Evolutionary conservation across 2,888 invertebrate genomes (phyloP).

Genomic region (Andricus quercusramuli): DNA sequence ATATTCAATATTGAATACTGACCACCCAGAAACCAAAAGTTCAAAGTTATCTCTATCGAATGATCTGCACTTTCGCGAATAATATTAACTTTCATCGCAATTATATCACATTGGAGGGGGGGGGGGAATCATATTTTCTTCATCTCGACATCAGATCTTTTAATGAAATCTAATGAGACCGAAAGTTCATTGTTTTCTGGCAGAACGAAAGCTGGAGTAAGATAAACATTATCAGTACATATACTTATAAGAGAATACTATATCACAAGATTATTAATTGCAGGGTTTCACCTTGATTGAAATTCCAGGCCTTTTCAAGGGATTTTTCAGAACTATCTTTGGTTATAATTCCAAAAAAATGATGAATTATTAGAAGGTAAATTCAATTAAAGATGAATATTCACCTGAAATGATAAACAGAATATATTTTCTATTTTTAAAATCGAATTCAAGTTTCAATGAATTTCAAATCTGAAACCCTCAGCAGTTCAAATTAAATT

Average conservation of each 20-base stretch:
- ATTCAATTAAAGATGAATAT: too few species aligned
- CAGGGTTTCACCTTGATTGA: conserved; percentile 1
- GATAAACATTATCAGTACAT: neutral
- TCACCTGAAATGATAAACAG: too few species aligned
- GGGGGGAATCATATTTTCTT: neutral
- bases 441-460: too few species aligned
- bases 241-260: neutral
- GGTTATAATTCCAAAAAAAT: neutral
- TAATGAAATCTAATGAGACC: conserved; percentile 10
- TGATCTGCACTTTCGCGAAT: neutral
- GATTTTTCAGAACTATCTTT: neutral
- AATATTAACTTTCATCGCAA: conserved; percentile 6
- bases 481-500: too few species aligned
- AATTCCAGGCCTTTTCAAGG: neutral
- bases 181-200: conserved; percentile 35
- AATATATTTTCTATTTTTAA: too few species aligned
- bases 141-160: neutral
- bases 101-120: neutral
- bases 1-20: neutral
- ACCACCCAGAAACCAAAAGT: conserved; percentile 18
- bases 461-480: too few species aligned
- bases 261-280: conserved; percentile 21
- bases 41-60: conserved; percentile 6
- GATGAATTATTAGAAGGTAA: neutral
- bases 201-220: neutral